These are phyloP conservation scores for Erpornis zantholeuca DNA, from an alignment of 2,113 vertebrate species.

Conservation along the genomic window DNA sequence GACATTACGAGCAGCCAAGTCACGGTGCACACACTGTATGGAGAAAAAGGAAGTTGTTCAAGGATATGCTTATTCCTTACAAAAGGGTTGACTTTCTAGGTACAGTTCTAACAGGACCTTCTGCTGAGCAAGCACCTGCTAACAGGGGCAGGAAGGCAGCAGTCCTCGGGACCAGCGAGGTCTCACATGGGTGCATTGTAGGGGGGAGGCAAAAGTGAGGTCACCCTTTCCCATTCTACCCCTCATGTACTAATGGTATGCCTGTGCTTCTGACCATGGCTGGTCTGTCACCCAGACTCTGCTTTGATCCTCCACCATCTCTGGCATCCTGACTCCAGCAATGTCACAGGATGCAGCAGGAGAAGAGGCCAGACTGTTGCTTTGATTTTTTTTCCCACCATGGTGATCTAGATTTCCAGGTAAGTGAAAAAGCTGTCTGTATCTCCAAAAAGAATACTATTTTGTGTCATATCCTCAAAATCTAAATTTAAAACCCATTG, in stretches of 20 bases:
- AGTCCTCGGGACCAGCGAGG: rapidly evolving
- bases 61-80: background rate
- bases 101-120: background rate
- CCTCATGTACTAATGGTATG: background rate
- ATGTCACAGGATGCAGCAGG: background rate
- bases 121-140: background rate
- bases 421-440: background rate
- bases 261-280: background rate
- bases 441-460: background rate
- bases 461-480: background rate
- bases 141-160: background rate
- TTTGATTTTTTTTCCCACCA: background rate
- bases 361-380: background rate
- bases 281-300: background rate
- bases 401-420: background rate
- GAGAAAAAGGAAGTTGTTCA: background rate
- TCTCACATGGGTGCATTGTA: background rate
- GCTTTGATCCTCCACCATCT: background rate
- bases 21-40: conserved; percentile 92
- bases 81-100: background rate
- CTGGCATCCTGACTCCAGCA: background rate
- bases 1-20: conserved; percentile 96
- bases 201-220: background rate
- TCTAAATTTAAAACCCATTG: background rate
- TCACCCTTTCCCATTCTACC: background rate